Conservation (phyloP, 64 coral and sea anemone genomes). For the Platygyra sinensis region DNA sequence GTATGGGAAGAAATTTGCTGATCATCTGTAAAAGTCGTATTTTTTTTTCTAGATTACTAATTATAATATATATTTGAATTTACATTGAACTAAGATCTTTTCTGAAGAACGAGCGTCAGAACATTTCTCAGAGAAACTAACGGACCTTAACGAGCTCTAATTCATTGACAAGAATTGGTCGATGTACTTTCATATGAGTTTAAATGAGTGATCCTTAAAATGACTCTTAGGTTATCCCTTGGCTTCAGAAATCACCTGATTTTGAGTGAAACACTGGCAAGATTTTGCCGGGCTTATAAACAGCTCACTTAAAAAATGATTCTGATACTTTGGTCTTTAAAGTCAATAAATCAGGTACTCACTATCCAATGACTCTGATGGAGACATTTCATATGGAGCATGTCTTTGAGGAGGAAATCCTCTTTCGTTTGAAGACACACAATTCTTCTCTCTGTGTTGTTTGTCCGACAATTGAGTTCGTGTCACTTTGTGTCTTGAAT, state of each 20-base stretch:
- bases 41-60: neutral
- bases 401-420: neutral
- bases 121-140: neutral
- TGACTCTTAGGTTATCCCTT: too few species aligned
- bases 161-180: too few species aligned
- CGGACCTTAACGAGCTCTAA: too few species aligned
- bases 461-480: neutral
- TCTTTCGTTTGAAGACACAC: neutral
- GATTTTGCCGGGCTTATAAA: too few species aligned
- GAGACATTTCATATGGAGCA: neutral
- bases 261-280: too few species aligned
- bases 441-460: neutral
- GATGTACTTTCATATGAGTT: too few species aligned
- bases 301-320: neutral
- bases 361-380: neutral
- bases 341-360: constrained; percentile 2
- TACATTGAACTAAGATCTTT: neutral
- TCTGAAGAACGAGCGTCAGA: neutral
- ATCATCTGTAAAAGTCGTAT: constrained; percentile 31
- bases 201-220: too few species aligned
- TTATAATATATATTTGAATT: neutral
- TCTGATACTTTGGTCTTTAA: neutral
- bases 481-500: neutral
- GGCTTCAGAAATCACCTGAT: too few species aligned
- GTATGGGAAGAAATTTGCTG: constrained; percentile 4